Evolutionary conservation across 2,113 vertebrate species (phyloP), one percentile per base, ranked within the genome.

Genomic region (Mixornis gularis): DNA sequence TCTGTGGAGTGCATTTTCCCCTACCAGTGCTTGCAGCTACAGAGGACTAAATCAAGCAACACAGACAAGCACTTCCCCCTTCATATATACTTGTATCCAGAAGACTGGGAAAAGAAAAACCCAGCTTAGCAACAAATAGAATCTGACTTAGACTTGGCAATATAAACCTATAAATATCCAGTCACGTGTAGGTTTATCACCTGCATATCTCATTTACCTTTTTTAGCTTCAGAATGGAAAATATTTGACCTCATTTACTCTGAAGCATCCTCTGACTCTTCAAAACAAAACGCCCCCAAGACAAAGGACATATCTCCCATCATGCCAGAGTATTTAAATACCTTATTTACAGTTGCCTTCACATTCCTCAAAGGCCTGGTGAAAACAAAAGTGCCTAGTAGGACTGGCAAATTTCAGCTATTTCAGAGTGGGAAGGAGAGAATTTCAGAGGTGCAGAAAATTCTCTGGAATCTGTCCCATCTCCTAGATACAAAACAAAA

Each of bases 141-240:
- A 82, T 41, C 62, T 72, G 22, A 49, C 30, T 81, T 44, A 81
- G 41, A 85, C 1, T 10, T 41, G 18, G 32, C 70, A 91, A 68
- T 41, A 26, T 10, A 51, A 27, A 52, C 40, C 34, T 68, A 6
- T 30, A 89, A 90, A 56, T 40, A 68, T 24, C 25, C 9, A 0
- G 66, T 44, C 44, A 66, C 12, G 1, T 17, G 69, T 21, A 69
- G 25, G 34, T 81, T 94, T 90, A 62, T 38, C 83, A 88, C 26
- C 36, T 78, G 69, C 60, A 66, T 66, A 66, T 65, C 41, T 87
- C 59, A 44, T 72, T 87, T 65, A 76, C 51, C 13, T 46, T 60
- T 73, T 49, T 92, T 60, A 85, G 62, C 74, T 89, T 94, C 48
- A 70, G 85, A 94, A 94, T 40, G n/a, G 74, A 89, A 83, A 94